phyloP scores from a whole-genome alignment of 2,888 invertebrate genomes.

The Cerastoderma edule region DNA sequence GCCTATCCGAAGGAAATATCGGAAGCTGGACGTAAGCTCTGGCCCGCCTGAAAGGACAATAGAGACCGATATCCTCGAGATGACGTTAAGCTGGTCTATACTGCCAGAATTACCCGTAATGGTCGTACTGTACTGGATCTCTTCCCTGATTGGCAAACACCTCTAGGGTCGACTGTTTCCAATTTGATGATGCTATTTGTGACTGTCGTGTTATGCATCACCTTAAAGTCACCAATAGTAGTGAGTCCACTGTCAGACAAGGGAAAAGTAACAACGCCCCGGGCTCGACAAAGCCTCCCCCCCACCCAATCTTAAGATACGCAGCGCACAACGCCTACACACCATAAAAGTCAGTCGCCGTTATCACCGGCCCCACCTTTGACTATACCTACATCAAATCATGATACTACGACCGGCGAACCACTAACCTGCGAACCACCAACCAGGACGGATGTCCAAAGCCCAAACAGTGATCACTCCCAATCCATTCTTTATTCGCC shows the following conservation, averaged over 20 bases:
- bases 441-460: no score
- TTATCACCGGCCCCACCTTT: no score
- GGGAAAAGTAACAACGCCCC: not conserved
- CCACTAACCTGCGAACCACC: no score
- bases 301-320: not conserved
- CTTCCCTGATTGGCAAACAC: slow-evolving; percentile 28
- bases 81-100: slow-evolving; percentile 2
- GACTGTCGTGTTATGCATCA: not conserved
- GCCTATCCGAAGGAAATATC: not conserved
- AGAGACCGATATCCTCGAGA: not conserved
- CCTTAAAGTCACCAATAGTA: not conserved
- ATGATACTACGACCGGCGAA: no score
- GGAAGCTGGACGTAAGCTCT: not conserved
- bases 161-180: not conserved
- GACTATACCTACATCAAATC: no score
- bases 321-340: no score
- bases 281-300: not conserved
- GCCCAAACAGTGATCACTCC: no score
- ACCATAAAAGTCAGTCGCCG: no score
- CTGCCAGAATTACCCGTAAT: slow-evolving; percentile 22
- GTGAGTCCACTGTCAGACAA: not conserved
- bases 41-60: not conserved
- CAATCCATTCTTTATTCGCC: no score
- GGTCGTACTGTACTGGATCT: slow-evolving; percentile 6
- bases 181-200: not conserved